Evolutionary conservation across 1,140 invertebrate species (phyloP), one percentile per base, ranked within the genome.

Genomic region (Drosophila orosa): DNA sequence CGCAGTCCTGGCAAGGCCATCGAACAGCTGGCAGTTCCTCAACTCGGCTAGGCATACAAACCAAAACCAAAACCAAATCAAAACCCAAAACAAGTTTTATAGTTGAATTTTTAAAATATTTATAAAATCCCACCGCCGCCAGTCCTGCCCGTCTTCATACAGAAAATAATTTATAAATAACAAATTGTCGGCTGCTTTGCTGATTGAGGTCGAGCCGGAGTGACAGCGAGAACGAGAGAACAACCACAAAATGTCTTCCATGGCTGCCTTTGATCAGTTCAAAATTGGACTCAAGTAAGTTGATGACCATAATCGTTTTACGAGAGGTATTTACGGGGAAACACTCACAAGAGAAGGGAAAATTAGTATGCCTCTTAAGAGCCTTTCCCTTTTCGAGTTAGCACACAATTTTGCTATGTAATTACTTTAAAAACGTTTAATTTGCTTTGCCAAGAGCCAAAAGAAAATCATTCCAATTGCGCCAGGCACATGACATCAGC

Each of bases 211-310:
- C 22, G 44, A 59, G 59, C 50, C 52, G 17, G 6, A 29, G 17
- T 44, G 42, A 66, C 33, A 68, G 8, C 27, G 29, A 33, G 29
- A 45, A 15, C 57, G 42, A 44, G 50, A 24, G 19, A 66, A 56
- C 27, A 50, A 40, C 35, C 39, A 27, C 65, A 91, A 83, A 65
- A 91, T 91, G 90, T 82, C 85, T 79, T 86, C 90, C 57, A 90
- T 91, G 90, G 82, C 90, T 58, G 83, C 90, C 56, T 74, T 91
- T 72, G 90, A 91, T 79, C 90, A 91, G 74, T 75, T 91, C 47
- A 91, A 91, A 90, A 90, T 91, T 73, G 90, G 90, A 68, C 82
- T 91, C 56, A 91, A 91, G 90, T 91, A 91, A 91, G 90, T 78
- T 35, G 33, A 58, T 37, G 52, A 40, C 59, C 24, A 31, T 39